phyloP scores from a whole-genome alignment of 92 coral and sea anemone genomes.

The Epizoanthus illoricatus region DNA sequence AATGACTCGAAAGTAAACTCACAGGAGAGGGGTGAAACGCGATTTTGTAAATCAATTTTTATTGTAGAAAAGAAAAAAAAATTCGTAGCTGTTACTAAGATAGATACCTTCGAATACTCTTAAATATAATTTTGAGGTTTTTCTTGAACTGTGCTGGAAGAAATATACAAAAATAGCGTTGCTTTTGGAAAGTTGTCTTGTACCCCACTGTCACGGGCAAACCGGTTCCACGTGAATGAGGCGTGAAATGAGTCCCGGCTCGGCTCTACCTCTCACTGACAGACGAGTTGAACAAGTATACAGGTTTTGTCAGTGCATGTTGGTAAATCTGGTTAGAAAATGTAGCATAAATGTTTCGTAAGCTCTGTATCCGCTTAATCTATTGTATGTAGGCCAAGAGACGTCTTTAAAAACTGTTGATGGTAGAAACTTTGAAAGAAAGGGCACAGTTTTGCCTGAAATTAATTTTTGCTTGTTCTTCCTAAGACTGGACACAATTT shows the following conservation, averaged over 20 bases:
- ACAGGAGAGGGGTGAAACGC: slow-evolving; percentile 22
- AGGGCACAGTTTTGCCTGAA: background rate
- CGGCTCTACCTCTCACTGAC: background rate
- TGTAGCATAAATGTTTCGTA: background rate
- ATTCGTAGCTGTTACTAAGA: background rate
- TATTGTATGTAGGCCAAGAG: background rate
- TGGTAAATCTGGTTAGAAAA: slow-evolving; percentile 16
- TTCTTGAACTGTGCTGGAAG: background rate
- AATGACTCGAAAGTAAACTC: slow-evolving; percentile 7
- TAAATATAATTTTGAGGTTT: background rate
- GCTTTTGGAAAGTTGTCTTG: background rate
- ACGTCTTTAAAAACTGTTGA: background rate
- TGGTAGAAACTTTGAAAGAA: slow-evolving; percentile 2
- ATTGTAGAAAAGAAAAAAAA: background rate
- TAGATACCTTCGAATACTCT: background rate
- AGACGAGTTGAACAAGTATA: slow-evolving; percentile 29
- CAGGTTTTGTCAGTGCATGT: background rate
- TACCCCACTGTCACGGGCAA: slow-evolving; percentile 1
- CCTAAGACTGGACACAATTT: background rate
- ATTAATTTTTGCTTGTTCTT: background rate
- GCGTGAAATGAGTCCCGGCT: background rate
- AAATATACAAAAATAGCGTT: background rate
- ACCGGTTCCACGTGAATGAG: slow-evolving; percentile 40
- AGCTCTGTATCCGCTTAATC: no score
- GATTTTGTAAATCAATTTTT: background rate